phyloP scores from a whole-genome alignment of 2,113 vertebrate species.

The Protobothrops mucrosquamatus region DNA sequence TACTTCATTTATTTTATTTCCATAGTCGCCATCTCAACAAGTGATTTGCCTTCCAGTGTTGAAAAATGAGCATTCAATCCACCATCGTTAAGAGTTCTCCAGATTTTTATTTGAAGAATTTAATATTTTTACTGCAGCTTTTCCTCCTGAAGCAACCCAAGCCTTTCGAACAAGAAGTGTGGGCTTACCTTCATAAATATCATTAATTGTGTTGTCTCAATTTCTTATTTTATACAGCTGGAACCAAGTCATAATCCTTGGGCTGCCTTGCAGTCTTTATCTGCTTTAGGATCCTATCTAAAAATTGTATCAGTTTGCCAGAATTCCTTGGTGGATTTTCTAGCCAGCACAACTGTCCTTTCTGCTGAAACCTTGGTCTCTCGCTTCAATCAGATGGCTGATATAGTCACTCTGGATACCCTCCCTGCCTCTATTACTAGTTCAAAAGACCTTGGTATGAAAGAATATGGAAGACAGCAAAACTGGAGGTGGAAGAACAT shows the following conservation, averaged over 20 bases:
- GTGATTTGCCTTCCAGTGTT: not conserved
- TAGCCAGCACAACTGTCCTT: not conserved
- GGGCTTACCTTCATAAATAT: not conserved
- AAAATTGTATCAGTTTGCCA: not conserved
- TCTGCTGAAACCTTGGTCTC: not conserved
- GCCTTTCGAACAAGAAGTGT: not conserved
- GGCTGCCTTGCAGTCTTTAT: not conserved
- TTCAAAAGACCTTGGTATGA: not conserved
- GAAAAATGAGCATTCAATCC: not conserved
- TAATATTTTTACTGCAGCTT: not conserved
- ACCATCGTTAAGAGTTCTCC: not conserved
- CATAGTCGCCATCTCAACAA: not conserved
- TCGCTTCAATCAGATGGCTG: not conserved
- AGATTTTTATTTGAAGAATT: not conserved
- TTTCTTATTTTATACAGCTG: not conserved
- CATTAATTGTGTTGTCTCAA: not conserved
- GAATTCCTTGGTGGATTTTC: not conserved
- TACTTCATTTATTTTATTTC: not conserved
- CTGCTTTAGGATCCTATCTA: not conserved
- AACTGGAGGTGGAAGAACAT: not conserved
- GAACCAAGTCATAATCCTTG: too few species aligned
- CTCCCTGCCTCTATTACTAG: not conserved
- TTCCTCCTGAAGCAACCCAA: not conserved
- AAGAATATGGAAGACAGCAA: not conserved
- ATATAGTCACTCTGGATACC: not conserved